These are phyloP conservation scores for Hippotragus niger DNA, from an alignment of 2,113 vertebrate species.

Conservation along the genomic window DNA sequence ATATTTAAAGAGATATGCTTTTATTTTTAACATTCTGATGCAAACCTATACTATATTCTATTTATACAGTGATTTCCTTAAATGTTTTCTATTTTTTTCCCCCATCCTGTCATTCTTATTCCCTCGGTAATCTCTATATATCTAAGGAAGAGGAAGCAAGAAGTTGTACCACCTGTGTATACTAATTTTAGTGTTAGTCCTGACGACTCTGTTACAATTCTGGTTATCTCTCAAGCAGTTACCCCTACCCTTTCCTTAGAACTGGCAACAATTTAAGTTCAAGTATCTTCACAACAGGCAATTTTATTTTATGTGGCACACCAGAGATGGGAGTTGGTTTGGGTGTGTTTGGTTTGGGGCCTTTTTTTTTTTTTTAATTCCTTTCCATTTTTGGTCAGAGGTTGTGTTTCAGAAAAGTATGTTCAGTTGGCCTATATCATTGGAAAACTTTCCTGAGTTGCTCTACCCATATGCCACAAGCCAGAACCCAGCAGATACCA, in stretches of 20 bases:
- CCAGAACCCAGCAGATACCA: slow-evolving; percentile 13
- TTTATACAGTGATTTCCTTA: slow-evolving; percentile 54
- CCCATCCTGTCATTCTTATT: slow-evolving; percentile 60
- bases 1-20: neutral
- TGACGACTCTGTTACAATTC: neutral
- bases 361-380: neutral
- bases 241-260: neutral
- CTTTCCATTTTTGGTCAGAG: neutral
- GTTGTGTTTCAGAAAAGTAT: neutral
- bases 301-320: neutral
- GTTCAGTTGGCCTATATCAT: neutral
- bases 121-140: neutral
- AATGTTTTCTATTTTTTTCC: slow-evolving; percentile 27
- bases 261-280: neutral
- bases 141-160: slow-evolving; percentile 57
- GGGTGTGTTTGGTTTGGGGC: neutral
- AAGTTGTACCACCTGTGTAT: slow-evolving; percentile 33
- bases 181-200: slow-evolving; percentile 40
- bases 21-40: slow-evolving; percentile 48
- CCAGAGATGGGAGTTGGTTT: slow-evolving; percentile 33
- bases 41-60: slow-evolving; percentile 19
- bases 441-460: slow-evolving; percentile 7
- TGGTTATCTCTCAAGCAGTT: neutral
- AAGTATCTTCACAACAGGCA: neutral
- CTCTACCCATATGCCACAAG: neutral